These are phyloP conservation scores for Planiliza haematocheilus DNA, from an alignment of 2,113 vertebrate genomes.

Conservation along the genomic window DNA sequence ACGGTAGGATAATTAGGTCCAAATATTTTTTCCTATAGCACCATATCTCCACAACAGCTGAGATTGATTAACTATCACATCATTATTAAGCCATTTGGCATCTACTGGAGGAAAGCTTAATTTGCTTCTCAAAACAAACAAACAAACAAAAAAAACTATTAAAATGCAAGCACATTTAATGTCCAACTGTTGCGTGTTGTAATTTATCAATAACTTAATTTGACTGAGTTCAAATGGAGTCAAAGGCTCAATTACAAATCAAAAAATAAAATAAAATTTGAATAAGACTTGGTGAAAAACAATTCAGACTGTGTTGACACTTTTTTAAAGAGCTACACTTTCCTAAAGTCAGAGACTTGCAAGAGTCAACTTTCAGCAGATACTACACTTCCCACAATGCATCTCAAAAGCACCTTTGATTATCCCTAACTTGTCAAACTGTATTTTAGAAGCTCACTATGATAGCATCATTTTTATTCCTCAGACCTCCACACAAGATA, in stretches of 20 bases:
- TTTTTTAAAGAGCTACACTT: no score
- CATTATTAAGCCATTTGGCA: neutral
- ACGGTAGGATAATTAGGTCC: neutral
- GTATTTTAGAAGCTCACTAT: neutral
- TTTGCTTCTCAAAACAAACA: neutral
- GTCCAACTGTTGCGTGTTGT: neutral
- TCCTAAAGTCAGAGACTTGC: no score
- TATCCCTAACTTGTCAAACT: neutral
- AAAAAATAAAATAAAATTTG: neutral
- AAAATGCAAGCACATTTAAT: neutral
- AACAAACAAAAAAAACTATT: no score
- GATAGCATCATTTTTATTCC: neutral
- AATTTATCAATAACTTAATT: neutral
- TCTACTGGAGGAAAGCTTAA: neutral
- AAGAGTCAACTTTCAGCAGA: neutral
- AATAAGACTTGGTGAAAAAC: neutral
- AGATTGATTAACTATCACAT: no score
- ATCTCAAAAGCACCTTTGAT: neutral
- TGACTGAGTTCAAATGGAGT: neutral
- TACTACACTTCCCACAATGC: conserved; percentile 20
- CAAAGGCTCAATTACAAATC: neutral
- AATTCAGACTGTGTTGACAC: no score
- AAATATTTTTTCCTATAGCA: neutral
- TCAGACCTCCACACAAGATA: neutral
- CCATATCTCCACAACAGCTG: no score